These are phyloP conservation scores for Eupsilia transversa DNA, from an alignment of 2,888 invertebrate species.

Conservation along the genomic window DNA sequence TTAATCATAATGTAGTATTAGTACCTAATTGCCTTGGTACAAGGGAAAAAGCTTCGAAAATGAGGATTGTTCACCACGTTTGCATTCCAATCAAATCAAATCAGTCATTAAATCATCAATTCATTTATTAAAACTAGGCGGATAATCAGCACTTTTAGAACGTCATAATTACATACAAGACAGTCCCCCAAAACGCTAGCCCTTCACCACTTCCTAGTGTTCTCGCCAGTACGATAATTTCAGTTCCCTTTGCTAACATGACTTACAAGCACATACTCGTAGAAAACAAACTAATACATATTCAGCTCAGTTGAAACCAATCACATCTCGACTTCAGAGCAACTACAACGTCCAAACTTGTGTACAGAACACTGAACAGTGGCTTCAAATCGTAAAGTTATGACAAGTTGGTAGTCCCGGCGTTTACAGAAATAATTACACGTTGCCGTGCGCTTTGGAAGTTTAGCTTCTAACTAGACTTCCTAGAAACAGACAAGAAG, in stretches of 20 bases:
- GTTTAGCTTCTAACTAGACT: background rate
- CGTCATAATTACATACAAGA: background rate
- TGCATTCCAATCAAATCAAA: too few species aligned
- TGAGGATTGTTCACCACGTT: too few species aligned
- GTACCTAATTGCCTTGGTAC: too few species aligned
- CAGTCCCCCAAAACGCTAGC: background rate
- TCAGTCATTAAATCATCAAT: too few species aligned
- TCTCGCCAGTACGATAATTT: background rate
- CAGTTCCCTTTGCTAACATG: background rate
- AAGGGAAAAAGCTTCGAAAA: too few species aligned
- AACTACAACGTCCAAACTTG: slow-evolving; percentile 7
- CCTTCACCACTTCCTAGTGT: background rate
- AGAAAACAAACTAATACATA: slow-evolving; percentile 19
- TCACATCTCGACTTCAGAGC: background rate
- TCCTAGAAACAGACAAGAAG: slow-evolving; percentile 1
- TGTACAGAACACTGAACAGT: background rate
- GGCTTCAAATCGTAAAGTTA: slow-evolving; percentile 30
- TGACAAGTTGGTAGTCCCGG: slow-evolving; percentile 28
- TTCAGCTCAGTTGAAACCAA: slow-evolving; percentile 24
- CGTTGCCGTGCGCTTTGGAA: slow-evolving; percentile 6
- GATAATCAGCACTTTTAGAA: background rate
- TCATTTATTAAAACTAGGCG: background rate
- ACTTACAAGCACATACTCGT: background rate
- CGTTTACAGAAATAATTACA: slow-evolving; percentile 26
- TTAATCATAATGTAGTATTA: background rate